Base-by-base conservation (phyloP, 2,797 vertebrate genomes). In the Urocyon cinereoargenteus region DNA sequence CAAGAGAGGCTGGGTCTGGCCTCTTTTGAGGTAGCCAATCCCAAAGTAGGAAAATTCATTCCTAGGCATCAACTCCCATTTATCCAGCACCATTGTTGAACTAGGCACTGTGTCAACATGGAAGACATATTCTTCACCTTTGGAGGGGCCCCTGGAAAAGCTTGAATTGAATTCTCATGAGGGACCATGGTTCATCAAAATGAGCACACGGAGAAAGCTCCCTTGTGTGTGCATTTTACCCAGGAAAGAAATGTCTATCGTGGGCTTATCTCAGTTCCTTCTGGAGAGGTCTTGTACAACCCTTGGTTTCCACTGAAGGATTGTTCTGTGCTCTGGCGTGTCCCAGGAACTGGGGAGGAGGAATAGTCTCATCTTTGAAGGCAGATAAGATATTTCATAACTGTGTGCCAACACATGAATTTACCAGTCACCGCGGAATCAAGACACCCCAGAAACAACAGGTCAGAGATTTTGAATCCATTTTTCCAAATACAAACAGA, bases 401-500 rank as follows among this genome's bases (percentile, higher is more conserved):
- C 57, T 2, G 4, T 3, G 1, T 49, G 28, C 6, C 84, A 68
- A 66, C 49, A 15, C 0, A 1, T 59, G 51, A 73, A 9, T 94
- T 83, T 22, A 9, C 28, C 3, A 12, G 55, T 31, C 73, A 75
- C 73, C 2, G 26, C 45, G 34, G 75, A 61, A 70, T 78, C 61
- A 77, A 78, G 28, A 75, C 55, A 94, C 84, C 40, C 36, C n/a
- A 51, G 86, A 61, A 93, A 73, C 57, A 40, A 49, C n/a, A 16
- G 73, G 79, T 64, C 79, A 61, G 34, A 36, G 85, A 78, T 92
- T 94, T 93, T 84, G 95, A 83, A 94, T 85, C 51, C 16, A 81
- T 87, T 94, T 95, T 94, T 84, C 75, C 62, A 87, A 90, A 91
- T 70, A 84, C 51, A 79, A 79, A 75, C 14, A 90, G 55, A 87